These are phyloP conservation scores for Glossophaga mutica DNA, from an alignment of 2,797 vertebrate species.

Conservation along the genomic window DNA sequence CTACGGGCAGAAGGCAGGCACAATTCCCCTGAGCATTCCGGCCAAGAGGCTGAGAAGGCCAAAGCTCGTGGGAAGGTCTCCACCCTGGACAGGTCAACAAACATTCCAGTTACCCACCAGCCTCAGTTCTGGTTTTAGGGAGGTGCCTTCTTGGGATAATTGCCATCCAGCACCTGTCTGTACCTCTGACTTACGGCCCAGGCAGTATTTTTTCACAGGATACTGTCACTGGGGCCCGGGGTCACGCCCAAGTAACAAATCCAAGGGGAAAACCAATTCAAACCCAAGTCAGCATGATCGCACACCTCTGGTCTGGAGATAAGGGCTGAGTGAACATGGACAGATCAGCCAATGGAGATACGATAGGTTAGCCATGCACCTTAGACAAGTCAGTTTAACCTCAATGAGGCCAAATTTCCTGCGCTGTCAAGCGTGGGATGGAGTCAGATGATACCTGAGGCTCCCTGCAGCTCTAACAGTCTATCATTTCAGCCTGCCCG, in stretches of 20 bases:
- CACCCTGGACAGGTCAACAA: neutral
- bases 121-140: neutral
- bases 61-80: neutral
- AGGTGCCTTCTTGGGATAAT: neutral
- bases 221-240: neutral
- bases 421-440: neutral
- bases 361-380: neutral
- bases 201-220: neutral
- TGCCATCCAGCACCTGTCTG: neutral
- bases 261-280: neutral
- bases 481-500: neutral
- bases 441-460: neutral
- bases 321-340: neutral
- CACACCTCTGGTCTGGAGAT: neutral
- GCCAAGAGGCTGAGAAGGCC: neutral
- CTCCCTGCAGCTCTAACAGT: neutral
- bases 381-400: neutral
- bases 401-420: neutral
- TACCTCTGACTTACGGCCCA: neutral
- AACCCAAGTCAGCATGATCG: neutral
- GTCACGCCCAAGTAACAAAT: neutral
- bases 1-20: neutral
- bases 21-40: neutral
- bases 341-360: neutral
- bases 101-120: neutral